Evolutionary conservation across 2,888 invertebrate species (phyloP).

Genomic region (Byasa hedistus): DNA sequence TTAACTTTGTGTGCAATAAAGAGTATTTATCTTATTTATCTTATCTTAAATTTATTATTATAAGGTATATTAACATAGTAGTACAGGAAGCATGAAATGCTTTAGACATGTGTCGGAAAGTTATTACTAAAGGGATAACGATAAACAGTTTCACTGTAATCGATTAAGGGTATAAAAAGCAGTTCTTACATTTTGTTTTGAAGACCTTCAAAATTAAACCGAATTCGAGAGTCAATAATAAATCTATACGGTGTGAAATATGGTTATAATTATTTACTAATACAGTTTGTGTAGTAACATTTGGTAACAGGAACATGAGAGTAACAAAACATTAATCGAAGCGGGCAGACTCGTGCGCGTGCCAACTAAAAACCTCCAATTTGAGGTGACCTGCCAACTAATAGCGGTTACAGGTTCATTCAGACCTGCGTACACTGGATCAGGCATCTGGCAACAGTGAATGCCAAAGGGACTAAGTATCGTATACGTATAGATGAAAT

Average conservation of each 20-base stretch:
- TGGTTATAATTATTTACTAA: conserved; percentile 52
- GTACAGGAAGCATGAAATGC: no score
- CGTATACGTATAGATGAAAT: conserved; percentile 35
- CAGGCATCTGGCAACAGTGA: conserved; percentile 47
- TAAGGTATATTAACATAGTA: no score
- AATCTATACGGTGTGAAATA: conserved; percentile 47
- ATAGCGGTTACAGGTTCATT: conserved; percentile 40
- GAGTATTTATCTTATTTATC: no score
- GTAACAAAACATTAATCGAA: conserved; percentile 66
- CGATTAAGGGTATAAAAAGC: no score
- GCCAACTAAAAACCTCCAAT: conserved; percentile 50
- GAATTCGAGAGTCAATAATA: conserved; percentile 50
- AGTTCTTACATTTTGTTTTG: background rate
- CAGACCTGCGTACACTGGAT: conserved; percentile 49
- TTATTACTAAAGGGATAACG: no score
- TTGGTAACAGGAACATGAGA: conserved; percentile 51
- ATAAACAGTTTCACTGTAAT: no score
- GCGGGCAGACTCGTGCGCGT: conserved; percentile 48
- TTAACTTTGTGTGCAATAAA: no score
- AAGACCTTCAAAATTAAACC: conserved; percentile 41
- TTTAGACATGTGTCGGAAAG: no score
- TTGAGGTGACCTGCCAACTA: conserved; percentile 46
- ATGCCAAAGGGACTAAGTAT: conserved; percentile 60
- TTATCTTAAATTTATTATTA: no score
- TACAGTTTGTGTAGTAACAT: conserved; percentile 45